phyloP scores from a whole-genome alignment of 2,888 invertebrate genomes.

The Acanthopleura granulata region DNA sequence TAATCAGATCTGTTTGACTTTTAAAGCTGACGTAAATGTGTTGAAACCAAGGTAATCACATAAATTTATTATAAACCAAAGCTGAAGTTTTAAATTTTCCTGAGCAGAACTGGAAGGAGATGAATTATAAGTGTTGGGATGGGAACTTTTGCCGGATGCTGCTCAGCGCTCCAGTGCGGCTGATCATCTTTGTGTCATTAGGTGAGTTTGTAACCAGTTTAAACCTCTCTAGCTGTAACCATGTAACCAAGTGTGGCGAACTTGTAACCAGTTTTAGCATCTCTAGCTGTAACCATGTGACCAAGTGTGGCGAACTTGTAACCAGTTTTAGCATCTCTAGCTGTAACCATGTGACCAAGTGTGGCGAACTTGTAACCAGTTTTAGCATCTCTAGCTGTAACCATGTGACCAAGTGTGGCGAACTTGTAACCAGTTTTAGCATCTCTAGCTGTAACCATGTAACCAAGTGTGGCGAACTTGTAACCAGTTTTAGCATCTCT shows the following conservation, averaged over 20 bases:
- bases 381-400: neutral
- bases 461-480: too few relatives aligned
- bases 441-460: too few relatives aligned
- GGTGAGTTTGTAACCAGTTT: slow-evolving; percentile 62
- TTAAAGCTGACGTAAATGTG: too few relatives aligned
- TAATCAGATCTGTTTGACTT: too few relatives aligned
- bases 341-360: too few relatives aligned
- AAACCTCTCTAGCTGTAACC: neutral
- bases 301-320: slow-evolving; percentile 69
- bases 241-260: too few relatives aligned
- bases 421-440: too few relatives aligned
- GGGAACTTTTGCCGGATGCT: slow-evolving; percentile 54
- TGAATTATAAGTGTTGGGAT: slow-evolving; percentile 87
- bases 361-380: slow-evolving; percentile 64
- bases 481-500: too few relatives aligned
- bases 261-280: neutral
- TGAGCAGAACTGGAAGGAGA: slow-evolving; percentile 94
- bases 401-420: too few relatives aligned
- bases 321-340: neutral
- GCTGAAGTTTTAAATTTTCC: neutral
- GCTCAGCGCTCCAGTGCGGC: slow-evolving; percentile 75
- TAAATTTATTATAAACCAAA: neutral
- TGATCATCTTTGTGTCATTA: slow-evolving; percentile 85
- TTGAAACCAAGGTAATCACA: too few relatives aligned
- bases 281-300: too few relatives aligned